Conservation (phyloP, 2,797 vertebrate species). For the Mormyrus hasselquistii region DNA sequence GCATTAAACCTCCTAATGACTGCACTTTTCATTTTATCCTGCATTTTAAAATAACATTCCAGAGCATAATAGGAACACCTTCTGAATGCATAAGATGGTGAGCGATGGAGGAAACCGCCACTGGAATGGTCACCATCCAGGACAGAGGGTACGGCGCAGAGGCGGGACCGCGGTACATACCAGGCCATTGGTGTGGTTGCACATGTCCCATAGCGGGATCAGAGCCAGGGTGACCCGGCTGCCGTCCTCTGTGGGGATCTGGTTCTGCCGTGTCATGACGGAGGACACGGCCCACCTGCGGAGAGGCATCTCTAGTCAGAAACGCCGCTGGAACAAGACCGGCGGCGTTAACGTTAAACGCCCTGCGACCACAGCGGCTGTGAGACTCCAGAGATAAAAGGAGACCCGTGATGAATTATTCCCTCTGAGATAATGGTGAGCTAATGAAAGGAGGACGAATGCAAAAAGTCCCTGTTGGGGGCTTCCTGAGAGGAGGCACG, state of each 20-base stretch:
- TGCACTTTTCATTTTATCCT: conserved; percentile 30
- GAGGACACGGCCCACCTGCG: conserved; percentile 94
- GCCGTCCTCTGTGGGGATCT: conserved; percentile 95
- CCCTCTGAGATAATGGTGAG: conserved; percentile 48
- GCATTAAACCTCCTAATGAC: conserved; percentile 45
- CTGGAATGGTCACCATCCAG: neutral
- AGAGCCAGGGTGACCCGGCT: conserved; percentile 88
- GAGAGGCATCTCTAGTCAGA: neutral
- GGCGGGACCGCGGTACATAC: conserved; percentile 47
- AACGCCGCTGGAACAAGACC: neutral
- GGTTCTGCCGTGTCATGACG: conserved; percentile 97
- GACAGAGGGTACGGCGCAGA: neutral
- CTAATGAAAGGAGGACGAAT: conserved; percentile 51
- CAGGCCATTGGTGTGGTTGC: conserved; percentile 96
- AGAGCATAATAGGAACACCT: conserved; percentile 32
- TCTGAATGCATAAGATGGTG: conserved; percentile 27
- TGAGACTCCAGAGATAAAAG: conserved; percentile 39
- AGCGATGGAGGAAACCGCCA: neutral
- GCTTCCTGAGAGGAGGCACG: neutral
- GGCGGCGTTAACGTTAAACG: conserved; percentile 1
- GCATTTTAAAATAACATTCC: conserved; percentile 36
- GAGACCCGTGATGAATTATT: conserved; percentile 47
- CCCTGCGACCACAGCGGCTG: conserved; percentile 40
- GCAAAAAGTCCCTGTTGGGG: conserved; percentile 40
- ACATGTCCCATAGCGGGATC: conserved; percentile 98